A percentile compares a stretch with the other conserved stretches of the same genome.
These are phyloP conservation scores for Eutolmus rufibarbis DNA, from an alignment of 2,888 invertebrate genomes.

Conservation along the genomic window DNA sequence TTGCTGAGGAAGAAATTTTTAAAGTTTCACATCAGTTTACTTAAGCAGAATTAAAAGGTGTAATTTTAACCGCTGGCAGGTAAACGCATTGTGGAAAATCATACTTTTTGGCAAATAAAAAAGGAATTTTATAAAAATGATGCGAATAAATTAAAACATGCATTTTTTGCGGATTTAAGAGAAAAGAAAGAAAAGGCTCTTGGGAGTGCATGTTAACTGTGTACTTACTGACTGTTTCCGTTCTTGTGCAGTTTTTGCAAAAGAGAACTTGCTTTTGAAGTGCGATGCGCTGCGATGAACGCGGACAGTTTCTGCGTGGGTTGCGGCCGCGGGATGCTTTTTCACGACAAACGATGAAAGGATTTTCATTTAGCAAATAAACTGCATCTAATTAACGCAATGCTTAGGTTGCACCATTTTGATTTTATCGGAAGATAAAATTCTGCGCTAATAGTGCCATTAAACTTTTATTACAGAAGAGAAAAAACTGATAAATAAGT, in stretches of 20 bases:
- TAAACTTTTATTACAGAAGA: too few relatives aligned
- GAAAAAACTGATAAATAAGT: too few relatives aligned
- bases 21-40: background rate
- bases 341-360: background rate
- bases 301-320: background rate
- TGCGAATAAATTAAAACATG: too few relatives aligned
- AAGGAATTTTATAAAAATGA: too few relatives aligned
- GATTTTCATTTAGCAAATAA: too few relatives aligned
- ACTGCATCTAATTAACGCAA: too few relatives aligned
- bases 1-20: background rate
- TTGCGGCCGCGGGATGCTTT: background rate
- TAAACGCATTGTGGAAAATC: too few relatives aligned
- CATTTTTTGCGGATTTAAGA: background rate
- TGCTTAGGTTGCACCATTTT: too few relatives aligned
- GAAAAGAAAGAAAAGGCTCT: background rate
- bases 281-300: background rate
- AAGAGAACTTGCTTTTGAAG: background rate
- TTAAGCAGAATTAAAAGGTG: background rate
- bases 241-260: background rate
- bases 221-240: background rate
- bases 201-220: background rate
- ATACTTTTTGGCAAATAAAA: too few relatives aligned
- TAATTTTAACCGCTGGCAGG: background rate
- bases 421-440: too few relatives aligned
- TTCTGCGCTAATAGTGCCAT: too few relatives aligned